Evolutionary conservation across 1,140 invertebrate species (phyloP).

Genomic region (Lysiphlebus fabarum): DNA sequence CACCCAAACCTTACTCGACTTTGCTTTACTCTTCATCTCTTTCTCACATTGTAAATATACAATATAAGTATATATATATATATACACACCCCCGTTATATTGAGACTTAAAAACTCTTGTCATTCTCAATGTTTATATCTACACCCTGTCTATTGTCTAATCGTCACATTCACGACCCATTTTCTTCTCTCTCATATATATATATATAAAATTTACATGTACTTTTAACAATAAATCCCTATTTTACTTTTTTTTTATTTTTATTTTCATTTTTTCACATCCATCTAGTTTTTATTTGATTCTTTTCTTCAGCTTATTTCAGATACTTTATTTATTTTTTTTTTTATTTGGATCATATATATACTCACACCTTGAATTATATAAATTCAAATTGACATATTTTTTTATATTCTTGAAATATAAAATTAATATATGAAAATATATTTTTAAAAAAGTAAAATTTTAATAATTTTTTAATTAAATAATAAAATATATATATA

Average conservation of each 20-base stretch:
- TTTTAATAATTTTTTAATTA: too few species aligned
- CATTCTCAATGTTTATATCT: slow-evolving; percentile 35
- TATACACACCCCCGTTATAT: slow-evolving; percentile 35
- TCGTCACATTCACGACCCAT: slow-evolving; percentile 26
- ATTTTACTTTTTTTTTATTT: slow-evolving; percentile 2
- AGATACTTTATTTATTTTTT: slow-evolving; percentile 12
- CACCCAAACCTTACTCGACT: slow-evolving; percentile 10
- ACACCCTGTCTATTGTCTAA: slow-evolving; percentile 41
- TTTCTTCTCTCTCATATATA: slow-evolving; percentile 3
- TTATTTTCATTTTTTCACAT: background rate
- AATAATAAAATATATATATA: too few species aligned
- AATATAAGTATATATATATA: too few species aligned
- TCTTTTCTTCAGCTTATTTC: background rate
- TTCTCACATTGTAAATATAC: slow-evolving; percentile 26
- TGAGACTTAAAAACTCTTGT: slow-evolving; percentile 17
- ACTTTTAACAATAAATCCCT: slow-evolving; percentile 30
- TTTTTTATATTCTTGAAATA: too few species aligned
- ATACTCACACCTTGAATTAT: slow-evolving; percentile 25
- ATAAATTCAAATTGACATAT: slow-evolving; percentile 24
- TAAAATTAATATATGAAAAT: too few species aligned
- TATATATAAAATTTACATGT: too few species aligned
- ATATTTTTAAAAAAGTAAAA: too few species aligned
- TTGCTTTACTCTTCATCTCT: slow-evolving; percentile 30
- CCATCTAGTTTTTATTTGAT: background rate
- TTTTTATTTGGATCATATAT: slow-evolving; percentile 9